Conservation (phyloP, 1,140 invertebrate genomes). For the Apis laboriosa region DNA sequence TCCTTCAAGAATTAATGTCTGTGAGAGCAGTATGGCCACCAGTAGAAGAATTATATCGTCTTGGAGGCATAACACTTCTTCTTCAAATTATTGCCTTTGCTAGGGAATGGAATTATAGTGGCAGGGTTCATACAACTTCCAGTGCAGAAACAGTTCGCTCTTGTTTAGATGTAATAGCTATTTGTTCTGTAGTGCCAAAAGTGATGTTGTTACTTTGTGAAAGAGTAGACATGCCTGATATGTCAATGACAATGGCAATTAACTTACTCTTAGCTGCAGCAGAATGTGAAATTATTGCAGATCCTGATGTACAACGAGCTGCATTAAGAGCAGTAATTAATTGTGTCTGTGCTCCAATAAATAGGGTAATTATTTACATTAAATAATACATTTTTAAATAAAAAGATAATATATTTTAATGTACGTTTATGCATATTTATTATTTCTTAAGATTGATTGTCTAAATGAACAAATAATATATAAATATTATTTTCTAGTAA, state of each 20-base stretch:
- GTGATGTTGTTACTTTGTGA: slow-evolving; percentile 92
- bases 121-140: slow-evolving; percentile 79
- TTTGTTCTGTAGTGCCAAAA: slow-evolving; percentile 94
- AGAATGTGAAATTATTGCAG: slow-evolving; percentile 93
- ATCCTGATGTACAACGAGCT: slow-evolving; percentile 95
- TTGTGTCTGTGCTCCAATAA: slow-evolving; percentile 95
- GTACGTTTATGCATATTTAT: too few species aligned
- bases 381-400: too few species aligned
- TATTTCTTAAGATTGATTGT: too few species aligned
- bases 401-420: too few species aligned
- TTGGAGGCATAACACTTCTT: slow-evolving; percentile 92
- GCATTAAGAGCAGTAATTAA: slow-evolving; percentile 94
- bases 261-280: slow-evolving; percentile 91
- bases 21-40: slow-evolving; percentile 91
- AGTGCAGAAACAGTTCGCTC: slow-evolving; percentile 94
- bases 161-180: slow-evolving; percentile 93
- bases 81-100: slow-evolving; percentile 93
- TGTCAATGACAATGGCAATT: slow-evolving; percentile 87
- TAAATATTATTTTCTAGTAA: too few species aligned
- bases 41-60: slow-evolving; percentile 91
- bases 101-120: slow-evolving; percentile 95
- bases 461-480: too few species aligned
- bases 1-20: slow-evolving; percentile 89
- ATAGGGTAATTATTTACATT: slow-evolving; percentile 83
- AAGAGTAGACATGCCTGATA: slow-evolving; percentile 88